Evolutionary conservation across 2,113 vertebrate genomes (phyloP).

Genomic region (Chascanopsetta lugubris): DNA sequence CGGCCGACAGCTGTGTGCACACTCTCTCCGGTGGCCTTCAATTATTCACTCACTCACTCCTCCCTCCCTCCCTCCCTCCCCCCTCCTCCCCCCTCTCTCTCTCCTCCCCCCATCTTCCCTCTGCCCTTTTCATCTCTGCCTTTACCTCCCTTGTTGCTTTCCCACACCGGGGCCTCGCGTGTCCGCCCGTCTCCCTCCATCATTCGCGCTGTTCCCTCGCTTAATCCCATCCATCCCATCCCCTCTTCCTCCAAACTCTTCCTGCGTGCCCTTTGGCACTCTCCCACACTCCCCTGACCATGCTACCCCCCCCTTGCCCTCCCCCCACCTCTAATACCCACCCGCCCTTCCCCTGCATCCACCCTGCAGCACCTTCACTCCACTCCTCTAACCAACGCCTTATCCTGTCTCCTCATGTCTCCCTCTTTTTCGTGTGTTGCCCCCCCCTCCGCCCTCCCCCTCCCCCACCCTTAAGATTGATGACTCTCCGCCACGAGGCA

Average conservation of each 20-base stretch:
- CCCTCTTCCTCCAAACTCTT: conserved; percentile 18
- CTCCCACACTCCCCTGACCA: conserved; percentile 33
- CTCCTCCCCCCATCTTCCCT: conserved; percentile 71
- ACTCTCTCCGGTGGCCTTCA: conserved; percentile 77
- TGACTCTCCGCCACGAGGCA: conserved; percentile 74
- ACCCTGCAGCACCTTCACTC: conserved; percentile 57
- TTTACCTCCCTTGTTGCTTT: conserved; percentile 52
- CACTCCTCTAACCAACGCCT: conserved; percentile 64
- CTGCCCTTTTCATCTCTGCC: conserved; percentile 51
- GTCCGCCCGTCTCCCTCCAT: conserved; percentile 41
- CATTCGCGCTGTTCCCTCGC: conserved; percentile 34
- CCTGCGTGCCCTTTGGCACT: conserved; percentile 33
- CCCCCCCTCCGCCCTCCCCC: too few relatives aligned
- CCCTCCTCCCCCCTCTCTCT: conserved; percentile 34
- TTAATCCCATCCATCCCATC: conserved; percentile 40
- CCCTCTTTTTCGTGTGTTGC: conserved; percentile 61
- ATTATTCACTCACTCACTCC: conserved; percentile 75
- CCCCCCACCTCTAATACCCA: neutral
- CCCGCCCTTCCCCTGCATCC: conserved; percentile 26
- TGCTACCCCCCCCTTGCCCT: conserved; percentile 26
- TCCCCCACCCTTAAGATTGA: too few relatives aligned
- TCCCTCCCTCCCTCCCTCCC: conserved; percentile 27
- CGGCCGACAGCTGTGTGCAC: conserved; percentile 76
- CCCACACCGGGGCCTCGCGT: conserved; percentile 44
- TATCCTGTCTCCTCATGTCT: conserved; percentile 63